These are phyloP conservation scores for Sus cebifrons DNA, from an alignment of 2,797 vertebrate species.

Conservation along the genomic window DNA sequence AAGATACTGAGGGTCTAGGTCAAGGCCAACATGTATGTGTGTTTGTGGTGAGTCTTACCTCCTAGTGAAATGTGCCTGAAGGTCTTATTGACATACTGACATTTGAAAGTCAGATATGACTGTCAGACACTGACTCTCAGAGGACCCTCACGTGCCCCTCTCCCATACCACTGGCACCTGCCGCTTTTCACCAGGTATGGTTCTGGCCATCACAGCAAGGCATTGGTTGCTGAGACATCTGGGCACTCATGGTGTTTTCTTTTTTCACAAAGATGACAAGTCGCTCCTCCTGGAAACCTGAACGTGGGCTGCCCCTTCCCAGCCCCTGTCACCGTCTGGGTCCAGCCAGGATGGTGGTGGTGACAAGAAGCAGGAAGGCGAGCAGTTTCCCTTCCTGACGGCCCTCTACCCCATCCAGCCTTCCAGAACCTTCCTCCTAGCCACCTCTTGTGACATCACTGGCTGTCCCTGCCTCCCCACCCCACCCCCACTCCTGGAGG, in stretches of 20 bases:
- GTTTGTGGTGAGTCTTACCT: background rate
- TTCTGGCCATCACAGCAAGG: background rate
- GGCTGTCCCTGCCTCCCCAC: background rate
- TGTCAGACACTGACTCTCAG: background rate
- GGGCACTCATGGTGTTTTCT: background rate
- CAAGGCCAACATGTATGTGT: background rate
- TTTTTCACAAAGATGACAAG: background rate
- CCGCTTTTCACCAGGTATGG: background rate
- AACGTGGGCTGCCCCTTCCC: background rate
- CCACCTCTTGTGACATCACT: constrained; percentile 81
- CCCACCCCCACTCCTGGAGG: background rate
- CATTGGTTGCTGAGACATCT: background rate
- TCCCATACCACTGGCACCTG: constrained; percentile 19
- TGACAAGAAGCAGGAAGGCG: background rate
- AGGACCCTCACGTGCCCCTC: background rate
- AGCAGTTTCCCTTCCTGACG: background rate
- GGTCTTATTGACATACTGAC: background rate
- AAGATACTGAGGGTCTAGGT: background rate
- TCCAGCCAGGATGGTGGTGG: background rate
- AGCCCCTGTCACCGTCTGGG: background rate
- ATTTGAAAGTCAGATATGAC: background rate
- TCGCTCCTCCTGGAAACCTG: background rate
- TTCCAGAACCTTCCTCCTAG: constrained; percentile 75
- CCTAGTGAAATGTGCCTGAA: background rate
- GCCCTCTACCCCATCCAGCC: background rate